phyloP scores from a whole-genome alignment of 2,797 vertebrate genomes.

The Choloepus didactylus region DNA sequence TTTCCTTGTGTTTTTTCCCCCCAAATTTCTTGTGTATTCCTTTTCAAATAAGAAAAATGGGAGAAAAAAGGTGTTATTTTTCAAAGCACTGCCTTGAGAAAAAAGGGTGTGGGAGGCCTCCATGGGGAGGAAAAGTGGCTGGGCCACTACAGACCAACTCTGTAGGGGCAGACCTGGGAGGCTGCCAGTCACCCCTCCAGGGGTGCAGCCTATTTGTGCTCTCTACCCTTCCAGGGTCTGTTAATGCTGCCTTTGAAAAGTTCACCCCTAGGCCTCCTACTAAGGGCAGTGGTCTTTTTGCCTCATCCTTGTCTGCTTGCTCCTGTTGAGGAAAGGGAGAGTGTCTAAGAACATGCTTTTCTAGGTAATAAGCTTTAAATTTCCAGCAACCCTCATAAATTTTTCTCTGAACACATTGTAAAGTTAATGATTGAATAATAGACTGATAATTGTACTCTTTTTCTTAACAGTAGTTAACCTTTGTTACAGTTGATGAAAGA shows the following conservation, averaged over 20 bases:
- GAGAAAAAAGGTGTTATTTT: not conserved
- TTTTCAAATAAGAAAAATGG: not conserved
- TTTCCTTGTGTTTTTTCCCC: too few species aligned
- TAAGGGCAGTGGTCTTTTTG: not conserved
- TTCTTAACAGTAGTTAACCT: too few species aligned
- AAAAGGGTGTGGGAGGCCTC: not conserved
- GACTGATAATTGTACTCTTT: too few species aligned
- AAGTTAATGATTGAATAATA: too few species aligned
- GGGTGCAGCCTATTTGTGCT: not conserved
- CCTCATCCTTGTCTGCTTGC: not conserved
- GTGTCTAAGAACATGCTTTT: not conserved
- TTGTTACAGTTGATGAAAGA: too few species aligned
- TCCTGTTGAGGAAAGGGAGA: not conserved
- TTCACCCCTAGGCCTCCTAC: not conserved
- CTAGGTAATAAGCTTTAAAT: not conserved
- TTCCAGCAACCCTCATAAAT: too few species aligned
- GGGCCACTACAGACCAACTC: rapidly evolving
- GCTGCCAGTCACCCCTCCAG: not conserved
- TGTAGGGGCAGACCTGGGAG: not conserved
- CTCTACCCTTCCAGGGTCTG: not conserved
- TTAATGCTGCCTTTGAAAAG: not conserved
- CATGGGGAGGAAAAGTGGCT: not conserved
- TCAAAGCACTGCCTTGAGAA: not conserved
- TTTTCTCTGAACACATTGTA: too few species aligned
- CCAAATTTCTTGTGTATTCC: not conserved